Evolutionary conservation across 2,888 invertebrate genomes (phyloP).

Genomic region (Auanema freiburgensis): DNA sequence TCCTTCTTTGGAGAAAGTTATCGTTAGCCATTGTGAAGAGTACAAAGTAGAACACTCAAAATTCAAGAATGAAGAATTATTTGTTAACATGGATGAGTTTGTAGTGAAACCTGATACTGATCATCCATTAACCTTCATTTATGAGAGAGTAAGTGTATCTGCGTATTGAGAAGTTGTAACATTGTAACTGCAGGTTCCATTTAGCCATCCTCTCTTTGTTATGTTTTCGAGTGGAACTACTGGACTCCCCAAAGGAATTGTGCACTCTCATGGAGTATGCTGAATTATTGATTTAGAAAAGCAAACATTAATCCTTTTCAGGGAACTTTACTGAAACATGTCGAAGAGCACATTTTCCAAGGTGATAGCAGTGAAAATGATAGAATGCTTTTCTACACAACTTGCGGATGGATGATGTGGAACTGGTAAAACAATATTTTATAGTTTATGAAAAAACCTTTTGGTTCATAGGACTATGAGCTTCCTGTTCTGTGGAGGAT

Average conservation of each 20-base stretch:
- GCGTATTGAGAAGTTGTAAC: background rate
- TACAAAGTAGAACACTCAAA: conserved; percentile 24
- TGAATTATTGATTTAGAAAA: background rate
- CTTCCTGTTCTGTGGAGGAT: conserved; percentile 65
- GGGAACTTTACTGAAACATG: conserved; percentile 71
- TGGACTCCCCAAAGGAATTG: conserved; percentile 71
- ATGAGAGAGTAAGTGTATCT: conserved; percentile 20
- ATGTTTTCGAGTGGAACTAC: conserved; percentile 72
- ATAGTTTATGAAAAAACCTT: background rate
- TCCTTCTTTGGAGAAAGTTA: conserved; percentile 46
- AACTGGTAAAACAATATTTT: conserved; percentile 68
- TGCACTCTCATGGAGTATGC: conserved; percentile 70
- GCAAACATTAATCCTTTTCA: conserved; percentile 45
- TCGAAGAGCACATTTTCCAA: conserved; percentile 70
- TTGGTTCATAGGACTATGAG: conserved; percentile 52
- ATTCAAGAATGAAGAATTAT: conserved; percentile 32
- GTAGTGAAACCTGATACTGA: conserved; percentile 17
- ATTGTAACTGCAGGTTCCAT: conserved; percentile 67
- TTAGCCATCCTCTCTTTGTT: conserved; percentile 70
- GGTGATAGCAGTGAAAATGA: conserved; percentile 68
- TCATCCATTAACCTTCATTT: conserved; percentile 24
- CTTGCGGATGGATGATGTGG: conserved; percentile 73
- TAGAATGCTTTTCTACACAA: conserved; percentile 70
- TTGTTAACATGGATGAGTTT: conserved; percentile 30
- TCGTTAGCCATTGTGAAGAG: conserved; percentile 43